Evolutionary conservation across 2,113 vertebrate species (phyloP).

Genomic region (Forbesichthys agassizii): DNA sequence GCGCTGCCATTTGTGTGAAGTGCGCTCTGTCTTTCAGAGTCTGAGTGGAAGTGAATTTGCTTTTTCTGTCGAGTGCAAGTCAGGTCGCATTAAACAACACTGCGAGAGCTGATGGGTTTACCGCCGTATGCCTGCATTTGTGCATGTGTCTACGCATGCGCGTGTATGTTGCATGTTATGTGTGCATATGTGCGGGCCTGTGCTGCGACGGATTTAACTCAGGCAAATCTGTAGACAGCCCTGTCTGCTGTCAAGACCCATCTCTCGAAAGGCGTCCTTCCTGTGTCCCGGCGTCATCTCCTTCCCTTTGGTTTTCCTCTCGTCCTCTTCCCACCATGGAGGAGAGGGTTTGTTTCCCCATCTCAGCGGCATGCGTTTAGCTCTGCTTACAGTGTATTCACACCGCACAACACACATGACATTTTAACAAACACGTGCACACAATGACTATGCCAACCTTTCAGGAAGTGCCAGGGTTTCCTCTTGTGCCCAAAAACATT

Average conservation of each 20-base stretch:
- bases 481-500: slow-evolving; percentile 5
- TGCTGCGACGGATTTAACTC: slow-evolving; percentile 59
- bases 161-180: not conserved
- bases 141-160: not conserved
- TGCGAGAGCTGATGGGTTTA: slow-evolving; percentile 72
- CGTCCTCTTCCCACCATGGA: not conserved
- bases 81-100: slow-evolving; percentile 78
- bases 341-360: slow-evolving; percentile 9
- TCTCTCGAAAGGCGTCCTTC: slow-evolving; percentile 67
- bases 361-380: slow-evolving; percentile 2
- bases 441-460: too few species aligned
- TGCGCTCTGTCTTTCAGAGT: slow-evolving; percentile 71
- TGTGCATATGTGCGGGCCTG: slow-evolving; percentile 16
- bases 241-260: slow-evolving; percentile 65
- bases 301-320: slow-evolving; percentile 45
- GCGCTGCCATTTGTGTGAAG: slow-evolving; percentile 78
- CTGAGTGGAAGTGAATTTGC: slow-evolving; percentile 79
- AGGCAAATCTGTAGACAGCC: slow-evolving; percentile 65
- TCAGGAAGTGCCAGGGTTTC: not conserved
- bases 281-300: slow-evolving; percentile 40
- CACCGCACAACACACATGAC: too few species aligned
- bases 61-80: slow-evolving; percentile 78
- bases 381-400: not conserved
- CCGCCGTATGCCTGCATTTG: slow-evolving; percentile 29
- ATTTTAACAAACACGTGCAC: too few species aligned